Percentiles rank a stretch among this genome's conserved stretches.
Evolutionary conservation across 2,888 invertebrate species (phyloP).

Genomic region (Euplexia lucipara): DNA sequence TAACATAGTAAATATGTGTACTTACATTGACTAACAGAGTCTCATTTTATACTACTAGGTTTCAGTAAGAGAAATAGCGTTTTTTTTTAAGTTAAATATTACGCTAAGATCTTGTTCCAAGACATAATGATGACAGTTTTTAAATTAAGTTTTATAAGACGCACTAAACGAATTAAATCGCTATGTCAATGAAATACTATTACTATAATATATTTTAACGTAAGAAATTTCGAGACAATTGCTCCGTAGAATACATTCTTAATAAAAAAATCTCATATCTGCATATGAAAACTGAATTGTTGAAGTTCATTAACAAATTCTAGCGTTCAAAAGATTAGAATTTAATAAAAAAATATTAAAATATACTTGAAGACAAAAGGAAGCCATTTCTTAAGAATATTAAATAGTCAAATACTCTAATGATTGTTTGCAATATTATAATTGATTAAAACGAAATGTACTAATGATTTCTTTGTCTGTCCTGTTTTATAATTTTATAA

Average conservation of each 20-base stretch:
- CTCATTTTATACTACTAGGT: no score
- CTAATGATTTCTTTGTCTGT: conserved; percentile 45
- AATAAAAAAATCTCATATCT: conserved; percentile 22
- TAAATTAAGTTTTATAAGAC: background rate
- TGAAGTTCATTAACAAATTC: conserved; percentile 29
- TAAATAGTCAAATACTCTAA: conserved; percentile 46
- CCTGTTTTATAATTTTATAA: conserved; percentile 33
- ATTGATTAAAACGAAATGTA: conserved; percentile 17
- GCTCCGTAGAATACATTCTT: conserved; percentile 17
- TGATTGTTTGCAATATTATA: conserved; percentile 43
- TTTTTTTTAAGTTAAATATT: no score
- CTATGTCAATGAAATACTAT: conserved; percentile 6
- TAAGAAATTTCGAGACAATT: conserved; percentile 4
- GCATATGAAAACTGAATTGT: conserved; percentile 18
- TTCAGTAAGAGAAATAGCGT: background rate
- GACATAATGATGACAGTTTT: background rate
- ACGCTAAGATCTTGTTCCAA: no score
- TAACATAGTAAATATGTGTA: conserved; percentile 2
- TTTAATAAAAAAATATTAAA: conserved; percentile 32
- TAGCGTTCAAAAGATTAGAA: conserved; percentile 16
- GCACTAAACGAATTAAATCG: background rate
- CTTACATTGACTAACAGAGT: background rate
- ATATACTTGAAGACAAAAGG: conserved; percentile 38
- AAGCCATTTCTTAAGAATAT: conserved; percentile 33
- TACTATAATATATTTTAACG: background rate